Evolutionary conservation across 2,797 vertebrate genomes (phyloP).

Genomic region (Rachycentron canadum): DNA sequence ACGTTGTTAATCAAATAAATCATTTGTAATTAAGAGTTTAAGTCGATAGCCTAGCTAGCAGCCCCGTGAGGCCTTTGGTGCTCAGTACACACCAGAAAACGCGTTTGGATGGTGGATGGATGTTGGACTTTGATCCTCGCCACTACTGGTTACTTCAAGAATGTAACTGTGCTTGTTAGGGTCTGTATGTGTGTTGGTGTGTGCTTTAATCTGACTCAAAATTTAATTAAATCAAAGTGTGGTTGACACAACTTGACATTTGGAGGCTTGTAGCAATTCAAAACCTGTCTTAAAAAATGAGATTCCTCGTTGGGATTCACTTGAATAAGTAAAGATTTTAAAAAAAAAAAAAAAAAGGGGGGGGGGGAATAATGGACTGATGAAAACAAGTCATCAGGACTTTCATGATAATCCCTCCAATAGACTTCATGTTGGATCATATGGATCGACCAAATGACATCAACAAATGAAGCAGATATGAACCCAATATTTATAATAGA

Average conservation of each 20-base stretch:
- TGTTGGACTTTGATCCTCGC: constrained; percentile 2
- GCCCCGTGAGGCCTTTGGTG: background rate
- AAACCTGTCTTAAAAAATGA: too few species aligned
- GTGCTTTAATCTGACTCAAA: background rate
- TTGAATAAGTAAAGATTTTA: too few species aligned
- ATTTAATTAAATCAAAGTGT: background rate
- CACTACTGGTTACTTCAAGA: background rate
- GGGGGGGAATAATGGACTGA: background rate
- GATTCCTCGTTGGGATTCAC: too few species aligned
- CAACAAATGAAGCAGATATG: background rate
- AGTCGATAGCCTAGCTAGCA: background rate
- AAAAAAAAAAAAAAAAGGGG: too few species aligned
- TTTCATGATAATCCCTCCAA: background rate
- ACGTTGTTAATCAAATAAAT: constrained; percentile 12
- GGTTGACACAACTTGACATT: background rate
- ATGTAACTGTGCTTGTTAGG: background rate
- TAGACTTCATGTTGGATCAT: background rate
- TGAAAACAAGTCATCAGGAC: background rate
- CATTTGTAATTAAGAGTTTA: constrained; percentile 30
- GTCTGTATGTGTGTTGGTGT: background rate
- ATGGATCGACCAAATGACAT: background rate
- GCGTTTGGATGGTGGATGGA: constrained; percentile 6
- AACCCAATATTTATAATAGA: constrained; percentile 4
- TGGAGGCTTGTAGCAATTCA: background rate
- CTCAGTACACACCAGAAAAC: constrained; percentile 1